These are phyloP conservation scores for Drosophila recens DNA, from an alignment of 2,888 invertebrate species.

Conservation along the genomic window DNA sequence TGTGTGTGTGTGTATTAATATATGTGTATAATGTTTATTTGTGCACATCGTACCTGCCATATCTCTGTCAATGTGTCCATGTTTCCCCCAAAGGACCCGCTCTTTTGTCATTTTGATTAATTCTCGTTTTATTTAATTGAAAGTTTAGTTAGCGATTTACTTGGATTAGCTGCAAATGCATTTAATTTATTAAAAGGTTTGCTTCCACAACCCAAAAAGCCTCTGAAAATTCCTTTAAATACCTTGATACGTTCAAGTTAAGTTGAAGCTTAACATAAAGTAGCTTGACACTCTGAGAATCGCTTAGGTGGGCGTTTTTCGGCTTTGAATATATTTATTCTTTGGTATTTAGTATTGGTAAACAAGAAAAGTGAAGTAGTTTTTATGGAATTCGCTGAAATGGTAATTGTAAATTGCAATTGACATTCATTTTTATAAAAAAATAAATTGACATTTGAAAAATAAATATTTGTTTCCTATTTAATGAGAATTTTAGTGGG, in stretches of 20 bases:
- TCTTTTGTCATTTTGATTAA: constrained; percentile 64
- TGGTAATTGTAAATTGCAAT: constrained; percentile 10
- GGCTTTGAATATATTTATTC: not conserved
- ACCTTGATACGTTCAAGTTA: not conserved
- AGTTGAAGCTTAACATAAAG: constrained; percentile 1
- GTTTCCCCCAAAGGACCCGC: constrained; percentile 4
- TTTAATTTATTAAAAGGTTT: constrained; percentile 44
- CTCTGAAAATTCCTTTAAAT: not conserved
- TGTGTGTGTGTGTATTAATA: constrained; percentile 17
- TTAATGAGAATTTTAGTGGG: not conserved
- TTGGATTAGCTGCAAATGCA: constrained; percentile 54
- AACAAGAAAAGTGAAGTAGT: too few species aligned
- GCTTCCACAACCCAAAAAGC: not conserved
- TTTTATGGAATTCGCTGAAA: not conserved
- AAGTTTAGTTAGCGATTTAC: constrained; percentile 59
- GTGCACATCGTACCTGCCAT: constrained; percentile 57
- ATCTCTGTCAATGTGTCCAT: constrained; percentile 46
- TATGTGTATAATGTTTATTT: constrained; percentile 60
- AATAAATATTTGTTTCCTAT: not conserved
- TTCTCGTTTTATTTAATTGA: constrained; percentile 72
- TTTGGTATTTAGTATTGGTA: not conserved
- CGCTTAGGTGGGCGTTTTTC: not conserved
- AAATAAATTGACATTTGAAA: not conserved
- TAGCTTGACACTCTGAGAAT: not conserved
- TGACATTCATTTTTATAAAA: too few species aligned